Evolutionary conservation across 2,113 vertebrate genomes (phyloP).

Genomic region (Cheirogaleus medius): DNA sequence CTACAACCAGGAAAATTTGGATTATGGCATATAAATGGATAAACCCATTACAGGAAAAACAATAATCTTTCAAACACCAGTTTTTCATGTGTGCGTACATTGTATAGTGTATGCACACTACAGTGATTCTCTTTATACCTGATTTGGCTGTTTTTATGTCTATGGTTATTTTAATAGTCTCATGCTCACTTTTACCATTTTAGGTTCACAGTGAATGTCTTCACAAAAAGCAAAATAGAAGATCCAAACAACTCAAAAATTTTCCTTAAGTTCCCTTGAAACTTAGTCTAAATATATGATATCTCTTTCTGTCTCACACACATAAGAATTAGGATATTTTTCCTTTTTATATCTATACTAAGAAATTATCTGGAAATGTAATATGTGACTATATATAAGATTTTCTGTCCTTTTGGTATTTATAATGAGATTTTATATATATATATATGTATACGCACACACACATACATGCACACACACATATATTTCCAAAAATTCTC

Average conservation of each 20-base stretch:
- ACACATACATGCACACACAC: background rate
- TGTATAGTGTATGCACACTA: background rate
- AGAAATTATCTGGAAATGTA: background rate
- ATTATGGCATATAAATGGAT: constrained; percentile 50
- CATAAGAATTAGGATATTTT: background rate
- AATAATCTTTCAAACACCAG: constrained; percentile 49
- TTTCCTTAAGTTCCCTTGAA: constrained; percentile 2
- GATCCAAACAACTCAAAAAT: background rate
- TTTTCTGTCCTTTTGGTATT: background rate
- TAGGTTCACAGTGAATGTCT: constrained; percentile 11
- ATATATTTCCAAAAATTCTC: background rate
- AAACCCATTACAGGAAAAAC: constrained; percentile 50
- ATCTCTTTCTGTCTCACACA: background rate
- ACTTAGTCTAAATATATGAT: background rate
- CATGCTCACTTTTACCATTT: constrained; percentile 25
- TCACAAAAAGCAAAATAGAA: constrained; percentile 46
- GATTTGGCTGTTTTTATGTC: constrained; percentile 34
- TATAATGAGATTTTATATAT: background rate
- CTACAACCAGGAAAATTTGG: constrained; percentile 45
- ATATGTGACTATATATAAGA: background rate
- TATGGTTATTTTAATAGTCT: constrained; percentile 18
- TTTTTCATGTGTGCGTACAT: constrained; percentile 34
- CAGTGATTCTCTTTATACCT: background rate
- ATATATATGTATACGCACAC: background rate
- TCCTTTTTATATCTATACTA: background rate